A percentile compares a stretch with the other conserved stretches of the same genome.
Evolutionary conservation across 2,888 invertebrate species (phyloP).

Genomic region (Sacculina carcini): DNA sequence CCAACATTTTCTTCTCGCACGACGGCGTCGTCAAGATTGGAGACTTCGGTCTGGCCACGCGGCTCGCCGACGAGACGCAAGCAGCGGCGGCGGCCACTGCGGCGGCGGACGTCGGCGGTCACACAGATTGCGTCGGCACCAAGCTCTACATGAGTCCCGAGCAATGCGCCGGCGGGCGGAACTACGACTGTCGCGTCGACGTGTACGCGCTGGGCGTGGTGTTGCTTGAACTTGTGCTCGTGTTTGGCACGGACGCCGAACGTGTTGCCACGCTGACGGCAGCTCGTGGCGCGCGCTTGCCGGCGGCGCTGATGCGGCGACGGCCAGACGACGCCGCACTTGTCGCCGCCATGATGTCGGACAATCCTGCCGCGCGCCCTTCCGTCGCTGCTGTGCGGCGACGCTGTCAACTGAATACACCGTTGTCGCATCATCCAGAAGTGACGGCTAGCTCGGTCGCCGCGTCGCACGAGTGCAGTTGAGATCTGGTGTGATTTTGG

Average conservation of each 20-base stretch:
- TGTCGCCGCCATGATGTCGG: conserved; percentile 35
- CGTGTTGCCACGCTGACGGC: conserved; percentile 37
- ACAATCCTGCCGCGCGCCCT: conserved; percentile 41
- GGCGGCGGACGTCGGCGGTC: conserved; percentile 16
- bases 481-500: too few relatives aligned
- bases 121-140: conserved; percentile 46
- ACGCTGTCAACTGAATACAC: conserved; percentile 20
- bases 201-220: conserved; percentile 84
- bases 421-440: conserved; percentile 22
- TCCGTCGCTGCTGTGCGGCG: conserved; percentile 13
- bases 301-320: conserved; percentile 31
- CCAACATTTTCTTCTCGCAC: conserved; percentile 74
- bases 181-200: conserved; percentile 73
- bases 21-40: conserved; percentile 82
- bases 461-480: conserved; percentile 21
- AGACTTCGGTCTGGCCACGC: conserved; percentile 92
- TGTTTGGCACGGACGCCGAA: conserved; percentile 77
- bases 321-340: conserved; percentile 7
- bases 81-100: conserved; percentile 6
- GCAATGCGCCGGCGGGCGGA: conserved; percentile 41
- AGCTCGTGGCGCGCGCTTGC: conserved; percentile 38
- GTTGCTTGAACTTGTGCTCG: conserved; percentile 66
- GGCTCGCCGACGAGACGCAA: conserved; percentile 25
- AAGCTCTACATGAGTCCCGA: conserved; percentile 96
- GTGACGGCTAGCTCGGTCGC: conserved; percentile 23